A percentile compares a stretch with the other conserved stretches of the same genome.
phyloP scores from a whole-genome alignment of 2,888 invertebrate genomes.

The Chrysina gloriosa region DNA sequence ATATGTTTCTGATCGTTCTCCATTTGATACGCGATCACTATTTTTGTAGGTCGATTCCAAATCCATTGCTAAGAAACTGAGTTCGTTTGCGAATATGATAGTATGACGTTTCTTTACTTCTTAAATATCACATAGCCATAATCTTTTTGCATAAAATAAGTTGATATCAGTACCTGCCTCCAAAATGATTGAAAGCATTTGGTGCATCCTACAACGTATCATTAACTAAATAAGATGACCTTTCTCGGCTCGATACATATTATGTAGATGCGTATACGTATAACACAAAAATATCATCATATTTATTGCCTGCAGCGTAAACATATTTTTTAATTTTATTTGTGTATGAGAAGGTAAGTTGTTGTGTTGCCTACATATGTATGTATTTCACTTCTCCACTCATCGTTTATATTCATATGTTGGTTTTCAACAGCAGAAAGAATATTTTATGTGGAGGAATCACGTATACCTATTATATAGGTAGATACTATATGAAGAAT shows the following conservation, averaged over 20 bases:
- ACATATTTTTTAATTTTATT: not conserved
- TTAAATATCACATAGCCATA: not conserved
- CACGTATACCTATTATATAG: too few species aligned
- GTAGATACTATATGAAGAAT: too few species aligned
- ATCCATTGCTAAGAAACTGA: constrained; percentile 45
- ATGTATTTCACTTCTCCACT: too few species aligned
- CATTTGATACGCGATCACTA: constrained; percentile 35
- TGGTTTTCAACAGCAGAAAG: too few species aligned
- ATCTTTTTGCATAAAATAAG: not conserved
- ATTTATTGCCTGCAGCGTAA: not conserved
- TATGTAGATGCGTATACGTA: not conserved
- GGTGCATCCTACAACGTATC: not conserved
- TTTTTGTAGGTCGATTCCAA: constrained; percentile 40
- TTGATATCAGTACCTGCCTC: not conserved
- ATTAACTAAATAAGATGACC: constrained; percentile 3
- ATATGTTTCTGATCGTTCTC: constrained; percentile 31
- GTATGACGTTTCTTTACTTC: not conserved
- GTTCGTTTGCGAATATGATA: not conserved
- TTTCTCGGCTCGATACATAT: constrained; percentile 7
- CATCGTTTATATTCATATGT: too few species aligned
- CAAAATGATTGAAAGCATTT: constrained; percentile 2
- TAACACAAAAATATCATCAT: not conserved
- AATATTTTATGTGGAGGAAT: too few species aligned
- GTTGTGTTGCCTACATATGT: too few species aligned
- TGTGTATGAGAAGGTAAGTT: too few species aligned